Conservation (phyloP, 2,797 vertebrate genomes). For the Antrozous pallidus region DNA sequence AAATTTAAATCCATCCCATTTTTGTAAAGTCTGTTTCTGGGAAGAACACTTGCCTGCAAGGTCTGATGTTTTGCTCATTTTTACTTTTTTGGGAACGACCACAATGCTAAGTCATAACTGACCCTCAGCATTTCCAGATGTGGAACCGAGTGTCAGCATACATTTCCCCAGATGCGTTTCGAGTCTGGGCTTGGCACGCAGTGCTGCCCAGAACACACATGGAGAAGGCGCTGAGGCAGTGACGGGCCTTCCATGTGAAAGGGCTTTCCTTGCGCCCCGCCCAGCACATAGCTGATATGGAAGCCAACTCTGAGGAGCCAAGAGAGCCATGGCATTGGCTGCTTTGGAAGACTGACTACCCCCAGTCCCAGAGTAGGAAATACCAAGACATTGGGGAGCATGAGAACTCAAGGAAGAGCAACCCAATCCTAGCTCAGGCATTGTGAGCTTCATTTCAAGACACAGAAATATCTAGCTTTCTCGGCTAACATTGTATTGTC, state of each 20-base stretch:
- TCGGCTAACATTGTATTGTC: not conserved
- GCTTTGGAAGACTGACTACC: slow-evolving; percentile 45
- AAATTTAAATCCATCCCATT: not conserved
- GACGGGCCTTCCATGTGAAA: slow-evolving; percentile 62
- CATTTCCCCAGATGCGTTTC: slow-evolving; percentile 72
- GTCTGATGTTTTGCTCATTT: slow-evolving; percentile 67
- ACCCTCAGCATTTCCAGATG: slow-evolving; percentile 82
- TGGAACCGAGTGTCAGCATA: slow-evolving; percentile 65
- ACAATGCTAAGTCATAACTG: slow-evolving; percentile 68
- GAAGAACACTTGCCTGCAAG: slow-evolving; percentile 69
- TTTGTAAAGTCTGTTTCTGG: slow-evolving; percentile 41
- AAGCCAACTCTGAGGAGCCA: slow-evolving; percentile 73
- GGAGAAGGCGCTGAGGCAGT: slow-evolving; percentile 71
- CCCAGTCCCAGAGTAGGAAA: slow-evolving; percentile 59
- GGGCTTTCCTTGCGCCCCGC: slow-evolving; percentile 70
- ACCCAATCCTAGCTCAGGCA: not conserved
- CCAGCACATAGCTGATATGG: slow-evolving; percentile 62
- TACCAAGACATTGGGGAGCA: slow-evolving; percentile 54
- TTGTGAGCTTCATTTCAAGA: slow-evolving; percentile 56
- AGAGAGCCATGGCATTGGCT: slow-evolving; percentile 66
- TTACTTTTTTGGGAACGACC: slow-evolving; percentile 43
- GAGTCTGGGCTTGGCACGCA: slow-evolving; percentile 43
- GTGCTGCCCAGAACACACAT: slow-evolving; percentile 67
- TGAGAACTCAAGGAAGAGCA: not conserved
- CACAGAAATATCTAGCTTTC: slow-evolving; percentile 20